Evolutionary conservation across 2,888 invertebrate genomes (phyloP), one percentile per base, ranked within the genome.

Genomic region (Dolichopus griseipennis): DNA sequence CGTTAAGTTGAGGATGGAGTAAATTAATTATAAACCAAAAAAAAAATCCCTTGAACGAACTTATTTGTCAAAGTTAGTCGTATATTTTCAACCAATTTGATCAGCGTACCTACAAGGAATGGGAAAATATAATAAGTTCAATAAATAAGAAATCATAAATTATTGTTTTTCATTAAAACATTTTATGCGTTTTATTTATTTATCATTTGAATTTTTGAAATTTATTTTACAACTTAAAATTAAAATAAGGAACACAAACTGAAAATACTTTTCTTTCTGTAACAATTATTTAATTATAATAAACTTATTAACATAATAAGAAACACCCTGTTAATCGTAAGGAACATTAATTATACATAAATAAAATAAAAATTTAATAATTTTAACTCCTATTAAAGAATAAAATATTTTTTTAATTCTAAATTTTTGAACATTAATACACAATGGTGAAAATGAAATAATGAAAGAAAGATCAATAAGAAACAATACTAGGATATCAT

Each of bases 401-500:
- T 4, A 27, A 27, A 27, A 27, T 27, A 27, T 27, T 27, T 27
- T n/a, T 27, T 27, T 27, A 27, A 27, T 27, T 27, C 27, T 27
- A 27, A 27, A 5, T 27, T 27, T 27, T 27, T 27, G 2, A 4
- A 27, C 2, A 27, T 27, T 27, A 27, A 27, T 27, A 27, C 27
- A 27, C 27, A 27, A 27, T 27, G 27, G 27, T 5, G 5, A 27
- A 41, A 41, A 41, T 41, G 12, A 15, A 41, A 41, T 1, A 41
- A 7, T 6, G 1, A 41, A 41, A 41, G 15, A 52, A 52, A 52
- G 2, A 52, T 12, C 18, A 52, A 52, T 4, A 18, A 52, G 18
- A 52, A 52, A 52, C 52, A 52, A 52, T 52, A 67, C 66, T 68
- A 68, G 27, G 66, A 68, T 33, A 67, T 41, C 33, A 68, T 65